These are phyloP conservation scores for Paracentrotus lividus DNA, from an alignment of 53 echinoderm and acorn worm genomes.

Conservation along the genomic window DNA sequence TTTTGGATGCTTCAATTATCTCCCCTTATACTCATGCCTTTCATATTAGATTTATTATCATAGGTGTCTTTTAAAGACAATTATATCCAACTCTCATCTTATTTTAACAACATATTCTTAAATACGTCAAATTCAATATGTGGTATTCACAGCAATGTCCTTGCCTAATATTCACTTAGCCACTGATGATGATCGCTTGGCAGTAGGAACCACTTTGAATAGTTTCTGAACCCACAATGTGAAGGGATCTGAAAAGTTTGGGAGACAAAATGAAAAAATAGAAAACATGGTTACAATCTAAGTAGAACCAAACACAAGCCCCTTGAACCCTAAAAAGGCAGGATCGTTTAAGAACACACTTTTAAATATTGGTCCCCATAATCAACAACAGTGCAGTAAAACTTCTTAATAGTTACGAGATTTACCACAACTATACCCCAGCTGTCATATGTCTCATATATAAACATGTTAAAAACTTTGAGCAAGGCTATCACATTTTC, in stretches of 20 bases:
- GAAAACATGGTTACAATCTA: not conserved
- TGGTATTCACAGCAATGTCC: not conserved
- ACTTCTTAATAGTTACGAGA: too few relatives aligned
- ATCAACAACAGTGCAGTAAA: too few relatives aligned
- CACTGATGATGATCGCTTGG: constrained; percentile 20
- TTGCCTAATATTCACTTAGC: not conserved
- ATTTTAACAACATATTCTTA: not conserved
- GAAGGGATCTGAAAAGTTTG: constrained; percentile 62
- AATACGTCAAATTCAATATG: not conserved
- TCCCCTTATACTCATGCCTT: not conserved
- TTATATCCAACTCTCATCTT: not conserved
- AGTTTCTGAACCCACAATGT: constrained; percentile 75
- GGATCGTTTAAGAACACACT: too few relatives aligned
- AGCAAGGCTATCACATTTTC: not conserved
- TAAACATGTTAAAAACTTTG: too few relatives aligned
- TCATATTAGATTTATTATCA: not conserved
- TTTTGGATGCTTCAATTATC: not conserved
- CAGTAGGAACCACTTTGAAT: constrained; percentile 75
- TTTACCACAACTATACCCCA: too few relatives aligned
- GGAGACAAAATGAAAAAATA: constrained; percentile 24
- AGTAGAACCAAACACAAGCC: too few relatives aligned
- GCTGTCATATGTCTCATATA: not conserved
- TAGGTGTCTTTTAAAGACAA: not conserved
- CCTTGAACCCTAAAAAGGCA: too few relatives aligned
- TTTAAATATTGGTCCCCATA: too few relatives aligned